phyloP scores from a whole-genome alignment of 2,888 invertebrate genomes.

The Philaethria dido region DNA sequence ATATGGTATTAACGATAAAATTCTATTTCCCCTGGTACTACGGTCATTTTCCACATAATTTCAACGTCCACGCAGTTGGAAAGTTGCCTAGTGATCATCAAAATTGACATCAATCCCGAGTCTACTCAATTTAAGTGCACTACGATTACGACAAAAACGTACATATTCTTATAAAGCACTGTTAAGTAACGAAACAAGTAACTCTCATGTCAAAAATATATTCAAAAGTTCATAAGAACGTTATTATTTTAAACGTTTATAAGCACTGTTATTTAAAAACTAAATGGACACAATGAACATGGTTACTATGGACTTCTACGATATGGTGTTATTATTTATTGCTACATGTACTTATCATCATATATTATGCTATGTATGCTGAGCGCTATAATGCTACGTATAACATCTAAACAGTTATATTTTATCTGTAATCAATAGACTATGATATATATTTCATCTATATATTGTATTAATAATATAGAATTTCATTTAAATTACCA shows the following conservation, averaged over 20 bases:
- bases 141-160: slow-evolving; percentile 4
- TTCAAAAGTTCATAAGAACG: not conserved
- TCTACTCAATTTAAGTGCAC: slow-evolving; percentile 11
- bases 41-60: slow-evolving; percentile 36
- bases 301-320: slow-evolving; percentile 39
- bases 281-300: slow-evolving; percentile 28
- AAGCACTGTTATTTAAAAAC: slow-evolving; percentile 7
- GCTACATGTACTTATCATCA: not conserved
- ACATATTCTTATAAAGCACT: not conserved
- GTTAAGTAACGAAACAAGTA: not conserved
- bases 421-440: no score
- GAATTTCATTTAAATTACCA: no score
- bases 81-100: slow-evolving; percentile 33
- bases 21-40: slow-evolving; percentile 13
- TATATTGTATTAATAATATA: no score
- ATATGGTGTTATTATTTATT: not conserved
- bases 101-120: slow-evolving; percentile 23
- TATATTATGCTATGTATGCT: no score
- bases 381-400: no score
- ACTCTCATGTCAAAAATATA: not conserved
- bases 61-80: slow-evolving; percentile 33
- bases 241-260: not conserved
- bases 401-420: no score
- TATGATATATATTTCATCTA: no score
- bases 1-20: not conserved